Base-by-base conservation (phyloP, 2,888 invertebrate species). In the Erannis defoliaria region DNA sequence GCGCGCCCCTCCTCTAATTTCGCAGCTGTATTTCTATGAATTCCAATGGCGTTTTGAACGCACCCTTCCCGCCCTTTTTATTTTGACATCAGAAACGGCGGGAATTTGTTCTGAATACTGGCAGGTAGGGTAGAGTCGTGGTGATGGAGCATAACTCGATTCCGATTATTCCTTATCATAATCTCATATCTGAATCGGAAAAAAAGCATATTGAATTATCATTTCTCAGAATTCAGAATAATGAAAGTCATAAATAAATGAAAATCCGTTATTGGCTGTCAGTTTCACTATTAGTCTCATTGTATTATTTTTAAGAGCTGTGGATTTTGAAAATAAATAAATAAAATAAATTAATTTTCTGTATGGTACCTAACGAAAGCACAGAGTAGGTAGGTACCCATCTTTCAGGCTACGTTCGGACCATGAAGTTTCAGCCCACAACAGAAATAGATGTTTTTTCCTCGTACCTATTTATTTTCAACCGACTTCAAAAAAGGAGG, bases 21-120 rank as follows among this genome's bases (percentile, higher is more conserved):
- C 12, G 70, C 84, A 85, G 81, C 84, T 83, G 82, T 74, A 70
- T 23, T 86, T 86, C 86, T 76, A 51, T 73, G 86, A 86, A 86
- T 70, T 54, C 43, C 10, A 26, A 37, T 49, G 6, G 43, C 65
- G 59, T 69, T 73, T 57, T 58, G 63, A 75, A 71, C 69, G 70
- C 67, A 64, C 68, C 74, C 77, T n/a, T 71, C 68, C 62, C 66
- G 69, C 69, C 68, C 63, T 66, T 68, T 71, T 64, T 61, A 63
- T 66, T 62, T 65, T 55, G 51, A 64, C 62, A 40, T 55, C 29
- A 21, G 68, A 67, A 69, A 67, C 38, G 58, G 68, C 63, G 67
- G 71, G 60, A 57, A 70, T 59, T 46, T 40, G 23, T 53, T 3
- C 14, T 38, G 26, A 14, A n/a, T 37, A 45, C 26, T 45, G 16